Base-by-base conservation (phyloP, 2,113 vertebrate genomes). In the Noctilio leporinus region DNA sequence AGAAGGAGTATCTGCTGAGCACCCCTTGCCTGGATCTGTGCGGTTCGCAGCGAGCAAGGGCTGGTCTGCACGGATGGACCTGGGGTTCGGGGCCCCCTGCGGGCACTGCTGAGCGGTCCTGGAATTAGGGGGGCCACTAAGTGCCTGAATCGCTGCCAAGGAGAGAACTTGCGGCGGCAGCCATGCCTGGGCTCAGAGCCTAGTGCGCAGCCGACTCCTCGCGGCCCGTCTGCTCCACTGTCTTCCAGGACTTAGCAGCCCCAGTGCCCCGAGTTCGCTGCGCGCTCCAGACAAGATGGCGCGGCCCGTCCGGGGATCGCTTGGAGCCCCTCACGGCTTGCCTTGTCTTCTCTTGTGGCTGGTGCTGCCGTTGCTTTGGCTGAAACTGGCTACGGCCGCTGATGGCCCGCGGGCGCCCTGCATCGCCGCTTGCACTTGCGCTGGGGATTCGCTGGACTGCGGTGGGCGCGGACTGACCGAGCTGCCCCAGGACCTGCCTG, bases 241-340 rank as follows among this genome's bases (percentile, higher is more conserved):
- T 47, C 30, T 75, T 55, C 45, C 76, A 38, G 87, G 88, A 95
- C 91, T 77, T 87, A 72, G 67, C 40, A 69, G 69, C 67, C 19
- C 92, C 93, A 26, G 92, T 86, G 64, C 86, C 51, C 43, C 80
- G 64, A 89, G 62, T 82, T 94, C 76, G 70, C 92, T 3, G 75
- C 92, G 95, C 96, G 92, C 94, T 90, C 98, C 99, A 99, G 99
- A 99, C 99, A 99, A 99, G 99, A 99, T 99, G 99, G 99, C 99
- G 99, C 98, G 98, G 98, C 98, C 98, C 97, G 98, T 94, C 96
- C 95, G 98, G 98, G 98, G 98, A 98, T 97, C 89, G 94, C 97
- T 97, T 96, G 98, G 98, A 98, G 98, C 95, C 86, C 94, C 97
- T 94, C 98, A 89, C 75, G 93, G 91, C 83, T 96, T 82, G 97